phyloP scores from a whole-genome alignment of 2,888 invertebrate species.

The Ctenicera cuprea region DNA sequence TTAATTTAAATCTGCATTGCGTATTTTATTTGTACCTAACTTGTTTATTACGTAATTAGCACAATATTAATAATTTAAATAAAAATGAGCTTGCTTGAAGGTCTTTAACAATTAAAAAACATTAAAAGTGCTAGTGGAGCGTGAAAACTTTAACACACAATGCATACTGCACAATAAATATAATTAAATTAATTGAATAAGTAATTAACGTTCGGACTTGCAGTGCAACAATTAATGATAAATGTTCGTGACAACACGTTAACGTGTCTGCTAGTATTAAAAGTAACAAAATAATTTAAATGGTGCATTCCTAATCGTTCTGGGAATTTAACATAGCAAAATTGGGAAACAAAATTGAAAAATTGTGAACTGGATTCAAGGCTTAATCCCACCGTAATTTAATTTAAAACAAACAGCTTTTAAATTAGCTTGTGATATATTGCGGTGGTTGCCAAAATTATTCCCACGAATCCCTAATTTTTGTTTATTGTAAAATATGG shows the following conservation, averaged over 20 bases:
- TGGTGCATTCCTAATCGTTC: neutral
- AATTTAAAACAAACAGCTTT: neutral
- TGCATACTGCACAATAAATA: slow-evolving; percentile 6
- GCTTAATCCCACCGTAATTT: slow-evolving; percentile 16
- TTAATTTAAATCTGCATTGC: too few relatives aligned
- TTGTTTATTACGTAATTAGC: too few relatives aligned
- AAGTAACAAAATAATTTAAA: slow-evolving; percentile 3
- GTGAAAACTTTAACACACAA: slow-evolving; percentile 4
- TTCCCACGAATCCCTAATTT: too few relatives aligned
- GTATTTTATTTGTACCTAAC: too few relatives aligned
- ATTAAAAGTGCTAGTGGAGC: slow-evolving; percentile 2
- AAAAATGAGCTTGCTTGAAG: neutral
- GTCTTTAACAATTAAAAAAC: neutral
- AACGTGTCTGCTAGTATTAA: neutral
- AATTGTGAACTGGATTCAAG: slow-evolving; percentile 12
- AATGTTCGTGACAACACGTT: neutral
- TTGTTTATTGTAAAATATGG: too few relatives aligned
- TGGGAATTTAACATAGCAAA: neutral
- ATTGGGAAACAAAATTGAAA: slow-evolving; percentile 13
- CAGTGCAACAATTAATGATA: neutral
- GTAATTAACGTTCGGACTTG: neutral
- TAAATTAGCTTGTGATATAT: neutral
- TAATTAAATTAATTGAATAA: slow-evolving; percentile 10
- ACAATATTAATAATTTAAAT: neutral
- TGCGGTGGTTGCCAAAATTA: neutral